A percentile compares a stretch with the other conserved stretches of the same genome.
These are phyloP conservation scores for Pseudopleuronectes americanus DNA, from an alignment of 2,797 vertebrate genomes.

Conservation along the genomic window DNA sequence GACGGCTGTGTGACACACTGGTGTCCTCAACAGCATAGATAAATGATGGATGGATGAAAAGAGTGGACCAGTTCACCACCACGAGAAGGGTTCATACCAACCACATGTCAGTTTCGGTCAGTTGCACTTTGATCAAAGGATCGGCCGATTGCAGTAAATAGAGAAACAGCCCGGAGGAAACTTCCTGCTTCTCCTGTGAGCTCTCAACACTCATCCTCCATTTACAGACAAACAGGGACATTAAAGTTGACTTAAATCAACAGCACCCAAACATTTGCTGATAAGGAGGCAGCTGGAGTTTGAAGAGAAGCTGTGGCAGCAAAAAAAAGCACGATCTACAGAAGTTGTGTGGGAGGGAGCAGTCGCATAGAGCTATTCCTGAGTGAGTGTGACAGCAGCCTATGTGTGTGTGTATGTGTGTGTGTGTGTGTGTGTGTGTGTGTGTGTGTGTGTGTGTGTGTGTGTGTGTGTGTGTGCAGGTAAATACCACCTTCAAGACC, in stretches of 20 bases:
- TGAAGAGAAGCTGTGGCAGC: neutral
- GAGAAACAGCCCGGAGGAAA: neutral
- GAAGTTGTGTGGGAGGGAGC: constrained; percentile 17
- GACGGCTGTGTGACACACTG: no score
- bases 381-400: constrained; percentile 23
- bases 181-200: neutral
- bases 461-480: constrained; percentile 2
- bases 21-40: no score
- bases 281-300: no score
- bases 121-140: constrained; percentile 1
- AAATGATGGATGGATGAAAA: no score
- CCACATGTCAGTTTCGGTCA: constrained; percentile 4
- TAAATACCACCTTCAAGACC: constrained; percentile 33
- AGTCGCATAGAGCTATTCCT: constrained; percentile 17
- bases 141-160: neutral
- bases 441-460: neutral
- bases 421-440: no score
- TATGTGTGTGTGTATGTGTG: neutral
- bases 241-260: neutral
- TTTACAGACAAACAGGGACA: neutral
- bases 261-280: no score
- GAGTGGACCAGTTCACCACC: no score
- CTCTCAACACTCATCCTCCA: neutral
- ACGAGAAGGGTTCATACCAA: neutral
- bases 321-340: constrained; percentile 1